Base-by-base conservation (phyloP, 2,113 vertebrate genomes). In the Pithys albifrons region DNA sequence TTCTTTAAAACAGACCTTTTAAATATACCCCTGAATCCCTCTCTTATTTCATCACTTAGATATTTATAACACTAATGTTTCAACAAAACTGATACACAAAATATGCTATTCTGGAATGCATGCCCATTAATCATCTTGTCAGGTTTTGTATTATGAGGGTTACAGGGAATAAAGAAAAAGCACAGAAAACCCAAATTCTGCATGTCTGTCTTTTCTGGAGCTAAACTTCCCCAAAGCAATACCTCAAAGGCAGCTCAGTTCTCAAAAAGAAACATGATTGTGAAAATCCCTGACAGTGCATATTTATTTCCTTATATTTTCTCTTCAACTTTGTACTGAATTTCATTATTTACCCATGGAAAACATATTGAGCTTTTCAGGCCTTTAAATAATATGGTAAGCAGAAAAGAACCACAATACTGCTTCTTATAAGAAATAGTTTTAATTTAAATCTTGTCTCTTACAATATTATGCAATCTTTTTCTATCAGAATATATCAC, bases 231-330 rank as follows among this genome's bases (percentile, higher is more conserved):
- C 7, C 25, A 28, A 48, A 84, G 19, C n/a, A 27, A 67, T 57
- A 51, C 14, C 61, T 75, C 31, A 74, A 81, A 74, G 72, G 54
- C n/a, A 87, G 13, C 10, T 85, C 61, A 29, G 10, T 45, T 64
- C 28, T 65, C 15, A 64, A 96, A 62, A 75, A 92, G 72, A 45
- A 3, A 0, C 0, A 8, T 18, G 7, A 65, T 61, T 65, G 45
- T 48, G 52, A 81, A 69, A 69, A 35, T 8, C 25, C 5, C 19
- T 72, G 14, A 45, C 37, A 57, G 4, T 61, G 28, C 43, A 80
- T 14, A 72, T 78, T 80, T 74, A 77, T 65, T 51, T 93, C 19
- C 64, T 88, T 66, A 25, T 18, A 46, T 74, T 79, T 89, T 65
- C 20, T 72, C 48, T 72, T 89, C 28, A 59, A 23, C 8, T 41